A percentile compares a stretch with the other conserved stretches of the same genome.
These are phyloP conservation scores for Laothoe populi DNA, from an alignment of 2,888 invertebrate genomes.

Conservation along the genomic window DNA sequence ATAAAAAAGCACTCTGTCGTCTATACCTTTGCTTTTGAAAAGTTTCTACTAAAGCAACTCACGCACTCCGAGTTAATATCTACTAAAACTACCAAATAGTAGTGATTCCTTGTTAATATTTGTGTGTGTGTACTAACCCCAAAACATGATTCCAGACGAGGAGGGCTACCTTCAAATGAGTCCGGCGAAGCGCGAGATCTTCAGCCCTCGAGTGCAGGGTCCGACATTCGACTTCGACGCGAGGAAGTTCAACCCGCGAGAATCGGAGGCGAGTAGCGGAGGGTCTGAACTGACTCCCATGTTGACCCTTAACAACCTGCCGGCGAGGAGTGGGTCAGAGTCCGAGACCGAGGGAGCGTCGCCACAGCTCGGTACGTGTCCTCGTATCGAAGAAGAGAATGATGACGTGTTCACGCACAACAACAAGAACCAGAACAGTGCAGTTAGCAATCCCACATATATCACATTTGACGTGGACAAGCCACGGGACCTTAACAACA, in stretches of 20 bases:
- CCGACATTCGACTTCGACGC: slow-evolving; percentile 83
- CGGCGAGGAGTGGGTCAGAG: slow-evolving; percentile 70
- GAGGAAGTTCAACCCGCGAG: slow-evolving; percentile 58
- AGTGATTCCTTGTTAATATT: slow-evolving; percentile 2
- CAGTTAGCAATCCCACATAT: slow-evolving; percentile 76
- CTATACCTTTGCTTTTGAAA: slow-evolving; percentile 7
- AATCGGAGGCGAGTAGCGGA: slow-evolving; percentile 55
- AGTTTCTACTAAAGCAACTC: not conserved
- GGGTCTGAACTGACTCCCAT: slow-evolving; percentile 83
- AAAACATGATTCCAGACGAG: slow-evolving; percentile 60
- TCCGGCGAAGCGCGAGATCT: slow-evolving; percentile 75
- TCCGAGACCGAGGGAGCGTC: slow-evolving; percentile 64
- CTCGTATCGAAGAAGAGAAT: slow-evolving; percentile 69
- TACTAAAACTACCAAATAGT: slow-evolving; percentile 11
- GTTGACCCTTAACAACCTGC: slow-evolving; percentile 74
- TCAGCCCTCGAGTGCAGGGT: slow-evolving; percentile 80
- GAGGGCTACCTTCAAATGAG: slow-evolving; percentile 88
- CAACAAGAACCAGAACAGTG: slow-evolving; percentile 60
- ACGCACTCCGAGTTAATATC: slow-evolving; percentile 15
- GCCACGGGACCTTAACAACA: too few relatives aligned
- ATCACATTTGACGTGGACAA: slow-evolving; percentile 67
- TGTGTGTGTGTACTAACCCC: not conserved
- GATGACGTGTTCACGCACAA: slow-evolving; percentile 72
- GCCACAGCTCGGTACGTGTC: slow-evolving; percentile 51
- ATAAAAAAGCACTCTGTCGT: slow-evolving; percentile 16